phyloP scores from a whole-genome alignment of 2,888 invertebrate species.

The Rhimphoctona megacephalus region DNA sequence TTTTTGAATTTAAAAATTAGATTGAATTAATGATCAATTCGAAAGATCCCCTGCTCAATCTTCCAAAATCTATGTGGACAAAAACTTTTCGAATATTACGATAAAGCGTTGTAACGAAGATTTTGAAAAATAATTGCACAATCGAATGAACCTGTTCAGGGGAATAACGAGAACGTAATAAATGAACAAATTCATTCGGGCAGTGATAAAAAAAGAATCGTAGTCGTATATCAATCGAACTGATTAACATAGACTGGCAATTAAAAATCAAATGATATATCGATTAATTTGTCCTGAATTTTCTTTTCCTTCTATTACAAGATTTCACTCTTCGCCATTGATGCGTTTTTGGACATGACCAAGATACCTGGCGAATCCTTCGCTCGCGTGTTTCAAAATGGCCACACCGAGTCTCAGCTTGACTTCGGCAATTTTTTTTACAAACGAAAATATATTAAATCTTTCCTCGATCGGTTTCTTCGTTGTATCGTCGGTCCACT shows the following conservation, averaged over 20 bases:
- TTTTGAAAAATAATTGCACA: slow-evolving; percentile 67
- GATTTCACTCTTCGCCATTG: slow-evolving; percentile 80
- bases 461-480: slow-evolving; percentile 71
- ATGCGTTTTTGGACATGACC: slow-evolving; percentile 86
- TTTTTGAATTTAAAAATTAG: background rate
- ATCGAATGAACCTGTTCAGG: slow-evolving; percentile 53
- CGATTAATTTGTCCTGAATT: background rate
- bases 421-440: slow-evolving; percentile 89
- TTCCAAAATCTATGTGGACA: slow-evolving; percentile 66
- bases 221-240: slow-evolving; percentile 10
- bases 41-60: slow-evolving; percentile 31
- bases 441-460: slow-evolving; percentile 86
- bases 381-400: slow-evolving; percentile 89
- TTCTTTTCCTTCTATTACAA: slow-evolving; percentile 1
- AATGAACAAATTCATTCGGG: slow-evolving; percentile 56
- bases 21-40: background rate
- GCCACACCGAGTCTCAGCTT: slow-evolving; percentile 90
- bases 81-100: slow-evolving; percentile 31
- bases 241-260: slow-evolving; percentile 48
- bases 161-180: slow-evolving; percentile 2
- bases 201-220: slow-evolving; percentile 25
- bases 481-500: slow-evolving; percentile 73
- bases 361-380: slow-evolving; percentile 89
- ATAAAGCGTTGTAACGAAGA: slow-evolving; percentile 50
- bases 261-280: slow-evolving; percentile 18